A percentile compares a stretch with the other conserved stretches of the same genome.
phyloP scores from a whole-genome alignment of 1,140 invertebrate genomes.

The Lucilia cuprina region DNA sequence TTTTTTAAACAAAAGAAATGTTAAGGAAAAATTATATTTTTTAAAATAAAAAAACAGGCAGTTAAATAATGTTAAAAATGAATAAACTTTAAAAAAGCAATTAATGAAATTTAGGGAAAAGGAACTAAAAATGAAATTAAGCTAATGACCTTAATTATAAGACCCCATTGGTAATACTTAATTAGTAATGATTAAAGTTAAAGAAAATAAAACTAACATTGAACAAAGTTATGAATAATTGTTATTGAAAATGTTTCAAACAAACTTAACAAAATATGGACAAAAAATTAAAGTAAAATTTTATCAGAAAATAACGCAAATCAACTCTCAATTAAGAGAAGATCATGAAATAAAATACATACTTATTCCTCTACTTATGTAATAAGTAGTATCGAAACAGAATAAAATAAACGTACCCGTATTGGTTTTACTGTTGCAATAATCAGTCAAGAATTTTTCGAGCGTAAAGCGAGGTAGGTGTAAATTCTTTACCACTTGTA shows the following conservation, averaged over 20 bases:
- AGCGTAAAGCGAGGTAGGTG: conserved; percentile 92
- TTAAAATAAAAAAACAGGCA: not conserved
- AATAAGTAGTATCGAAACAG: not conserved
- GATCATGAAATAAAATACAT: conserved; percentile 38
- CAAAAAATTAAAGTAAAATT: conserved; percentile 13
- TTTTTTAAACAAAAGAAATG: not conserved
- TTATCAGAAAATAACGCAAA: conserved; percentile 31
- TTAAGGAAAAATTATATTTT: not conserved
- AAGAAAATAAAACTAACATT: conserved; percentile 21
- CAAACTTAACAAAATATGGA: not conserved
- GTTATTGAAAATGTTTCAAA: conserved; percentile 17
- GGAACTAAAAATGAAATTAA: not conserved
- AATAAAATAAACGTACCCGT: conserved; percentile 73
- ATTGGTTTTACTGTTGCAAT: conserved; percentile 95
- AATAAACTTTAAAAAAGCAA: not conserved
- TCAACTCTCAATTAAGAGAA: conserved; percentile 36
- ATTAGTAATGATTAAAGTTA: not conserved
- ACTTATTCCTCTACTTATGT: not conserved
- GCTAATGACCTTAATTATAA: not conserved
- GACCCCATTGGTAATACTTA: not conserved
- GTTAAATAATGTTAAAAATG: not conserved
- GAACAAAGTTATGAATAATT: conserved; percentile 23
- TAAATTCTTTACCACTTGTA: conserved; percentile 92
- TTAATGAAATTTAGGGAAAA: not conserved
- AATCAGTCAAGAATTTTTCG: conserved; percentile 90